A percentile compares a stretch with the other conserved stretches of the same genome.
These are phyloP conservation scores for Caenorhabditis afra DNA, from an alignment of 2,888 invertebrate species.

Conservation along the genomic window DNA sequence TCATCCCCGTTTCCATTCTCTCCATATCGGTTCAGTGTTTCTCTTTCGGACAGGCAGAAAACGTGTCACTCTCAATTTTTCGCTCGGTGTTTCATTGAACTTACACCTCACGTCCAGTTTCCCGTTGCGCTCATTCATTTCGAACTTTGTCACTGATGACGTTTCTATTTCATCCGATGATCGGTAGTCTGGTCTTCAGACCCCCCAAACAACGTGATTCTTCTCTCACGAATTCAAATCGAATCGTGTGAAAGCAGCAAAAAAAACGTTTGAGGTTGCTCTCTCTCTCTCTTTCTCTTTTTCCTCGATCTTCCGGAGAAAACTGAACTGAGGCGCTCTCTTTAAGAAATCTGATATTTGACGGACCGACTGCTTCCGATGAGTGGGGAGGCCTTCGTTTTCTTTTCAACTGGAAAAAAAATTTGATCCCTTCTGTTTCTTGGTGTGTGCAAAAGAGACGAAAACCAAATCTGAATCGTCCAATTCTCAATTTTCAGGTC, in stretches of 20 bases:
- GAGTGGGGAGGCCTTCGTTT: conserved; percentile 10
- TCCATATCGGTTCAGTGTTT: conserved; percentile 16
- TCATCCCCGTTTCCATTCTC: conserved; percentile 5
- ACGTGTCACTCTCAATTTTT: neutral
- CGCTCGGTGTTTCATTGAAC: too few species aligned
- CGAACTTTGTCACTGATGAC: neutral
- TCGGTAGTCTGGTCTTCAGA: neutral
- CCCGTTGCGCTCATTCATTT: neutral
- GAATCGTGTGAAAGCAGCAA: conserved; percentile 35
- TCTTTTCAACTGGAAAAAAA: conserved; percentile 41
- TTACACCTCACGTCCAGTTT: neutral
- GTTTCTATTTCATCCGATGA: too few species aligned
- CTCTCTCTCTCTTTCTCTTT: too few species aligned
- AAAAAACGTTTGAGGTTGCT: too few species aligned
- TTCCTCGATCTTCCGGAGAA: too few species aligned
- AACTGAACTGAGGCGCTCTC: conserved; percentile 39
- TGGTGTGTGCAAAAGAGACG: conserved; percentile 2
- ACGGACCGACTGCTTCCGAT: neutral
- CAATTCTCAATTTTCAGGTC: conserved; percentile 27
- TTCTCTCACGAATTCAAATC: too few species aligned
- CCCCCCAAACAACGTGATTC: neutral
- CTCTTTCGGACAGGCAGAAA: conserved; percentile 38
- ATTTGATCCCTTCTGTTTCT: conserved; percentile 37
- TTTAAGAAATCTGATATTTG: conserved; percentile 48
- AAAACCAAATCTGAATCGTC: neutral